A percentile compares a stretch with the other conserved stretches of the same genome.
Evolutionary conservation across 2,113 vertebrate genomes (phyloP).

Genomic region (Acrocephalus kingi): DNA sequence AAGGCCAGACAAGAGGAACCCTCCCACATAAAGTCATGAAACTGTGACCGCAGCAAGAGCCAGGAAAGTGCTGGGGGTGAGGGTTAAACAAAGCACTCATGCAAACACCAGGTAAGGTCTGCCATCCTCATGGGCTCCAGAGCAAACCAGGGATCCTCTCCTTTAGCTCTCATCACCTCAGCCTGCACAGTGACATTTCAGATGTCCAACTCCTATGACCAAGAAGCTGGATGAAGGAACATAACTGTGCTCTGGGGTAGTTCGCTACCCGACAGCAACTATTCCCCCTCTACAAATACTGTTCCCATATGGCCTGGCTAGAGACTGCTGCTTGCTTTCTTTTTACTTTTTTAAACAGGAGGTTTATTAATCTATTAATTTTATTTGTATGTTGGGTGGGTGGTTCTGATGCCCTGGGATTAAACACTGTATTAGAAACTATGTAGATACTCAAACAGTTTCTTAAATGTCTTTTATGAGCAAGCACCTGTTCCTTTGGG

Average conservation of each 20-base stretch:
- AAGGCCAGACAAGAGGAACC: background rate
- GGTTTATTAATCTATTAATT: background rate
- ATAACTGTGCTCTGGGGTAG: background rate
- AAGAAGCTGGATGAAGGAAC: background rate
- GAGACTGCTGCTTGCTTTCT: background rate
- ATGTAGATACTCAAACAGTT: background rate
- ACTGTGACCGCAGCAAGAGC: background rate
- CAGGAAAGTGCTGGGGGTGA: background rate
- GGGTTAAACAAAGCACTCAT: background rate
- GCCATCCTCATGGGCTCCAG: background rate
- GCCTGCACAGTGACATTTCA: background rate
- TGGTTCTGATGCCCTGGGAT: background rate
- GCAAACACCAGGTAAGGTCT: background rate
- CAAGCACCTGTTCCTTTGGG: background rate
- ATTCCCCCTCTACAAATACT: background rate
- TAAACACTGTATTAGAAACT: background rate
- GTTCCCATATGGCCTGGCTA: accelerated
- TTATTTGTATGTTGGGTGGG: background rate
- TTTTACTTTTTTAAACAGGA: background rate
- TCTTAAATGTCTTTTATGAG: background rate
- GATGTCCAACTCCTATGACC: background rate
- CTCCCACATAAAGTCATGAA: background rate
- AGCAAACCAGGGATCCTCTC: background rate
- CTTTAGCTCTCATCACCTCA: background rate
- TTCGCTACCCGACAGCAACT: background rate